Evolutionary conservation across 2,888 invertebrate genomes (phyloP).

Genomic region (Ectropis crepuscularia): DNA sequence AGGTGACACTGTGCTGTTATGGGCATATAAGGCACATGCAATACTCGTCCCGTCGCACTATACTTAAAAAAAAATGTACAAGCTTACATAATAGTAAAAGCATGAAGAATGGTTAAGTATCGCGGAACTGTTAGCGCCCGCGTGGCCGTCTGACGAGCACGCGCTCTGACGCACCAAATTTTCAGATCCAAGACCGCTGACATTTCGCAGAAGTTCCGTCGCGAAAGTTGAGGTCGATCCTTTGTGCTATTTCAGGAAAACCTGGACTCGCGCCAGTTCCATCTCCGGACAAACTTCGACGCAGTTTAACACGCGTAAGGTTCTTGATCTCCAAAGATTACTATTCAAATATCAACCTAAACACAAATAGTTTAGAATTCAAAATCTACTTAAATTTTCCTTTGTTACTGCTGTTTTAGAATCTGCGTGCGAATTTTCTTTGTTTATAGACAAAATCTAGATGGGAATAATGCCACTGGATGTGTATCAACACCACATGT

Average conservation of each 20-base stretch:
- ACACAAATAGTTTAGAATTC: conserved; percentile 36
- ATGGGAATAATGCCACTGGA: conserved; percentile 51
- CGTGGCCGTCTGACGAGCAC: conserved; percentile 34
- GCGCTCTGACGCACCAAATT: conserved; percentile 72
- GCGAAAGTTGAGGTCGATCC: conserved; percentile 74
- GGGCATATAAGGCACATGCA: no score
- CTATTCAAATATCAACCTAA: conserved; percentile 47
- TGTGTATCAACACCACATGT: conserved; percentile 40
- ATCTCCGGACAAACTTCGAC: conserved; percentile 61
- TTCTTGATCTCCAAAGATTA: conserved; percentile 62
- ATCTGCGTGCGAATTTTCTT: conserved; percentile 54
- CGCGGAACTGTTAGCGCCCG: conserved; percentile 10
- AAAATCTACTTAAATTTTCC: conserved; percentile 29
- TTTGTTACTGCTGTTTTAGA: conserved; percentile 47
- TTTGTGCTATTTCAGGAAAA: conserved; percentile 84
- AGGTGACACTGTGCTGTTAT: no score
- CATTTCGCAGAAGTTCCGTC: conserved; percentile 77
- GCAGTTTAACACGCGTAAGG: conserved; percentile 66
- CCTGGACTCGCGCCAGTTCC: conserved; percentile 72
- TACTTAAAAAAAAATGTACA: no score
- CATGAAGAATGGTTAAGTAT: conserved; percentile 18
- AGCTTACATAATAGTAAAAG: background rate
- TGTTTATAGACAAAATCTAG: conserved; percentile 58
- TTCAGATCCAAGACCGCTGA: conserved; percentile 68
- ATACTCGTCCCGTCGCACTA: no score